Evolutionary conservation across 2,888 invertebrate species (phyloP), one percentile per base, ranked within the genome.

Genomic region (Tineola bisselliella): DNA sequence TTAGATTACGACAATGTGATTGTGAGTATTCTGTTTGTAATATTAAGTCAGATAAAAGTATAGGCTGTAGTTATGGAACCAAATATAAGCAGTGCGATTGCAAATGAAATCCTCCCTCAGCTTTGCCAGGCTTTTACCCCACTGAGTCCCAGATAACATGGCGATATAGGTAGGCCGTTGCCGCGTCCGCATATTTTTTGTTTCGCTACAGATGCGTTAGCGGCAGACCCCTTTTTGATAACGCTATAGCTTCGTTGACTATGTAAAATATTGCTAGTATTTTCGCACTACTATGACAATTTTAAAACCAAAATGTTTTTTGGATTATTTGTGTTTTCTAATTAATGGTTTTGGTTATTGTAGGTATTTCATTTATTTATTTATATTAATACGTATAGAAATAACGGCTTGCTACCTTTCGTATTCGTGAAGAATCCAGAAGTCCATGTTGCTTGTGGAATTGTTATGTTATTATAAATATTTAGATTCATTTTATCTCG

Each of bases 141-240:
- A 25, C 18, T 25, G 10, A 15, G 18, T 17, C 18, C 48, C 54
- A 54, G 54, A 54, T 54, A 54, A 54, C 54, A 25, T 25, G 25
- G 19, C 6, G 25, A 54, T 48, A 18, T 54, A 54, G 54, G 54
- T 54, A 54, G 54, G 54, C 54, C 54, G 54, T 25, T 25, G 52
- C 60, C 25, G 8, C 60, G 60, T 31, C 43, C 56, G 61, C 61
- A 43, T 33, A 33, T 61, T 61, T 61, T 61, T 61, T 58, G 58
- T 33, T 11, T 33, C 43, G 19, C 19, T 19, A 38, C 61, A 33
- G 61, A 57, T 61, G 61, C 54, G 61, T 56, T 56, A 56, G 61
- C 54, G 30, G 18, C 54, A 43, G 18, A 43, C 61, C 61, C 57
- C 61, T 61, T 61, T 57, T 61, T 61, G 61, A 59, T 59, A 61